A percentile compares a stretch with the other conserved stretches of the same genome.
phyloP scores from a whole-genome alignment of 23 tunicate species.

The Clavelina lepadiformis region DNA sequence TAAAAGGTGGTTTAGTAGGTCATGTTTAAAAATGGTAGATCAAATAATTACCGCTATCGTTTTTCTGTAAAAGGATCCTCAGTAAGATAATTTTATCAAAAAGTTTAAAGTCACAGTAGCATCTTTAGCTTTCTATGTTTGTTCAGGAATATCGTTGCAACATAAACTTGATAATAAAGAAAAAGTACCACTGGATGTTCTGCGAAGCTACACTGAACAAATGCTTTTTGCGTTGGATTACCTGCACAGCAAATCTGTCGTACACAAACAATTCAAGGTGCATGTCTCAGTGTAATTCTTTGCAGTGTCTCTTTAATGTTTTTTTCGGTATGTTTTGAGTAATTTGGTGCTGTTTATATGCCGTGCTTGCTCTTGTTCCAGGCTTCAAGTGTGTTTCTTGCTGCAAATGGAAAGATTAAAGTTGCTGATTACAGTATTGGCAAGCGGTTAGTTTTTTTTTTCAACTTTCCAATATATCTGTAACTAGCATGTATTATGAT shows the following conservation, averaged over 20 bases:
- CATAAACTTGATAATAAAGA: conserved; percentile 47
- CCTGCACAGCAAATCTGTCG: conserved; percentile 65
- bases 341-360: not conserved
- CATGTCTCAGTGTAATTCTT: not conserved
- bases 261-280: conserved; percentile 73
- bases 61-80: no score
- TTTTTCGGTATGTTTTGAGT: not conserved
- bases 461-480: no score
- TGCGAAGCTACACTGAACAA: conserved; percentile 62
- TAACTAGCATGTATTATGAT: no score
- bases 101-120: no score
- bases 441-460: conserved; percentile 60
- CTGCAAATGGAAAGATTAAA: conserved; percentile 30
- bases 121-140: not conserved
- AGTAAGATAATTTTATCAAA: no score
- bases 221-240: conserved; percentile 65
- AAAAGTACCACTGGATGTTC: conserved; percentile 12
- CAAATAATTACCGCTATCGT: not conserved
- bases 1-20: conserved; percentile 56
- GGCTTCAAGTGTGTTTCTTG: conserved; percentile 64
- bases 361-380: conserved; percentile 1
- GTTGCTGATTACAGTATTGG: conserved; percentile 77
- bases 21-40: not conserved
- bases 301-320: not conserved
- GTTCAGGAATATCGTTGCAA: conserved; percentile 49